Conservation (phyloP, 2,888 invertebrate genomes). For the Oxytorus armatus region DNA sequence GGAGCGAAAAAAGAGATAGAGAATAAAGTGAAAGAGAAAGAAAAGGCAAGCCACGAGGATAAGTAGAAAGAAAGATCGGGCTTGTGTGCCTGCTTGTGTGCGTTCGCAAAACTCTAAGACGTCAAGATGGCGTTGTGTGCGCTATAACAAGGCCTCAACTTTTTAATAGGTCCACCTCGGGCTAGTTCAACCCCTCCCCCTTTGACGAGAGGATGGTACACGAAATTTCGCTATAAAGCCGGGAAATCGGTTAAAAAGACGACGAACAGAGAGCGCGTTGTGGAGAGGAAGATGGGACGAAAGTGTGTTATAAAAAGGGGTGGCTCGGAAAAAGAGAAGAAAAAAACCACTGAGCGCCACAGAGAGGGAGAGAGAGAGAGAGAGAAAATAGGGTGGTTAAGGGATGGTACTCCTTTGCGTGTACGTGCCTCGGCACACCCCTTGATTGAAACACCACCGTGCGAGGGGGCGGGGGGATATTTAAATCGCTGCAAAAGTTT, state of each 20-base stretch:
- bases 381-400: constrained; percentile 38
- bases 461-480: constrained; percentile 72
- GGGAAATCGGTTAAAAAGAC: constrained; percentile 31
- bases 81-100: neutral
- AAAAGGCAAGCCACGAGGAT: too few relatives aligned
- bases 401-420: constrained; percentile 60
- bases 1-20: neutral
- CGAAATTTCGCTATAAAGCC: constrained; percentile 60
- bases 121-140: constrained; percentile 29
- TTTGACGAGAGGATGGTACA: constrained; percentile 55
- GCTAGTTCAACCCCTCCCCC: constrained; percentile 37
- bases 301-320: constrained; percentile 32
- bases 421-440: constrained; percentile 69
- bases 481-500: constrained; percentile 79
- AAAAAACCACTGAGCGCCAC: constrained; percentile 52
- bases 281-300: constrained; percentile 50
- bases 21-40: neutral
- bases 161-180: constrained; percentile 66
- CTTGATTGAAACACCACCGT: constrained; percentile 78
- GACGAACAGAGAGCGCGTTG: constrained; percentile 16
- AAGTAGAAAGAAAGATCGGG: too few relatives aligned
- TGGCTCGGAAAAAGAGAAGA: constrained; percentile 25
- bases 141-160: constrained; percentile 61
- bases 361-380: constrained; percentile 28
- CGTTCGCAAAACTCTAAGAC: constrained; percentile 17